phyloP scores from a whole-genome alignment of 1,140 invertebrate genomes.

The Sesamia nonagrioides region DNA sequence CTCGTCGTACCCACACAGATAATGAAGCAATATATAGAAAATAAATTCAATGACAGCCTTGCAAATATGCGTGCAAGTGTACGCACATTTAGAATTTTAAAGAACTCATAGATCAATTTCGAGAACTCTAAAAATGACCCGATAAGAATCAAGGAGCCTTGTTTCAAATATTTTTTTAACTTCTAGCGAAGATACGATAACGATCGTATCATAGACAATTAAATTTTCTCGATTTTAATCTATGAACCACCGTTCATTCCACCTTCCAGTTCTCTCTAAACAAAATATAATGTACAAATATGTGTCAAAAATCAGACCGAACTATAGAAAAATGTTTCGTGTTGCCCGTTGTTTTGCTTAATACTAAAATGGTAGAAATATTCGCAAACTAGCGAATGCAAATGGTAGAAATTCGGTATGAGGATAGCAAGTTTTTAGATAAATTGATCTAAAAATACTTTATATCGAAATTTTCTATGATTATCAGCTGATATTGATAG shows the following conservation, averaged over 20 bases:
- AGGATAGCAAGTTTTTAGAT: not conserved
- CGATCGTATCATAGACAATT: not conserved
- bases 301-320: slow-evolving; percentile 63
- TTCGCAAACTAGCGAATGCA: not conserved
- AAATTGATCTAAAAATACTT: not conserved
- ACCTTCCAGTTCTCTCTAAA: slow-evolving; percentile 34
- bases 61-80: not conserved
- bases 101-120: slow-evolving; percentile 16
- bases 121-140: not conserved
- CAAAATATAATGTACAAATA: slow-evolving; percentile 66
- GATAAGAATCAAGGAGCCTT: not conserved
- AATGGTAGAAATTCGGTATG: slow-evolving; percentile 1
- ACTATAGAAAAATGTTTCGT: slow-evolving; percentile 38
- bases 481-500: not conserved
- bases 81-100: not conserved
- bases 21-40: not conserved
- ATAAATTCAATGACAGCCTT: not conserved
- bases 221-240: slow-evolving; percentile 3
- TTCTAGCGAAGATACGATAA: not conserved
- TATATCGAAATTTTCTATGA: not conserved
- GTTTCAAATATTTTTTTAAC: not conserved
- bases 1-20: too few species aligned
- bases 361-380: slow-evolving; percentile 14
- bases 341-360: slow-evolving; percentile 35
- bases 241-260: slow-evolving; percentile 16